phyloP scores from a whole-genome alignment of 2,888 invertebrate species.

The Catocala nupta region DNA sequence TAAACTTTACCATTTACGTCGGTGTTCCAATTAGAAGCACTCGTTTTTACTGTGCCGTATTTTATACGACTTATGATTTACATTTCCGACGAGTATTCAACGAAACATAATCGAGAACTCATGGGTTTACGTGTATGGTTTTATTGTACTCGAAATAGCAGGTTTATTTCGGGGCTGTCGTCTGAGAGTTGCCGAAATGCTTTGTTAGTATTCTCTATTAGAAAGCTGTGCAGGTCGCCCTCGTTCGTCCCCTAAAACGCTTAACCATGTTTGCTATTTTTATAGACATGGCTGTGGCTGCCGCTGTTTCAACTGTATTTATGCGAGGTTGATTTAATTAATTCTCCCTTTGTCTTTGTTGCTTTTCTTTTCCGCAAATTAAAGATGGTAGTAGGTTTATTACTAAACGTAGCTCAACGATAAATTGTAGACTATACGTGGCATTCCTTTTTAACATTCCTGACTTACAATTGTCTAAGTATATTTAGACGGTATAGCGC shows the following conservation, averaged over 20 bases:
- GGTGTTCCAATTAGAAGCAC: conserved; percentile 61
- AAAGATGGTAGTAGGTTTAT: background rate
- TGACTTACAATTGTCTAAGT: too few relatives aligned
- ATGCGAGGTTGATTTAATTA: background rate
- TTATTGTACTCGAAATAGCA: conserved; percentile 12
- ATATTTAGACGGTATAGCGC: too few relatives aligned
- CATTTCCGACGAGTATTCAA: conserved; percentile 11
- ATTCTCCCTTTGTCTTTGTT: too few relatives aligned
- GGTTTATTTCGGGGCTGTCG: conserved; percentile 19
- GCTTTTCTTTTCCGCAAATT: background rate
- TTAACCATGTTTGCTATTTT: conserved; percentile 64
- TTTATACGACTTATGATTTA: conserved; percentile 36
- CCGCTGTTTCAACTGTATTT: conserved; percentile 38
- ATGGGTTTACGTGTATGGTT: background rate
- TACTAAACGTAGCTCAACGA: too few relatives aligned
- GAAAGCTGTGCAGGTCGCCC: conserved; percentile 45
- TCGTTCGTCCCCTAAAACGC: conserved; percentile 38
- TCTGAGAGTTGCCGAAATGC: conserved; percentile 20
- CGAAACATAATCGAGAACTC: background rate
- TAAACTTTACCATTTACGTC: conserved; percentile 54
- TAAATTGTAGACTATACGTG: too few relatives aligned
- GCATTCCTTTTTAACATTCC: too few relatives aligned
- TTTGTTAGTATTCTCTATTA: conserved; percentile 44
- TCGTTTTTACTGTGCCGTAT: conserved; percentile 44
- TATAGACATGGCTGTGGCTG: conserved; percentile 42